These are phyloP conservation scores for Tinamus major DNA, from an alignment of 2,797 vertebrate species.

Conservation along the genomic window DNA sequence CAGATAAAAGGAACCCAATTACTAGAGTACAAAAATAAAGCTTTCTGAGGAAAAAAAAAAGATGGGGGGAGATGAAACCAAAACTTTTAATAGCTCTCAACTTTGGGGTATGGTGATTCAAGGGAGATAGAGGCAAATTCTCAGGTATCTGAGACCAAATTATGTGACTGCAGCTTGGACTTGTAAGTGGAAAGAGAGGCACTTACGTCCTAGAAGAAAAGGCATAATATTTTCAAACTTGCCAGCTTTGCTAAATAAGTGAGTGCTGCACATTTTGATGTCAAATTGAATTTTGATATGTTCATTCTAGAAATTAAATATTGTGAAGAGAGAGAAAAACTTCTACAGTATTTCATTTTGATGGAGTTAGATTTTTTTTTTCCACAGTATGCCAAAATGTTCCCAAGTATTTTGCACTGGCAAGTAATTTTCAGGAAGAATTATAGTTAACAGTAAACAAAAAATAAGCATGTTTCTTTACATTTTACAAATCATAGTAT, in stretches of 20 bases:
- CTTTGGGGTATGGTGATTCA: background rate
- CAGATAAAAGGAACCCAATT: conserved; percentile 50
- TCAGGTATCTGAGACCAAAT: conserved; percentile 23
- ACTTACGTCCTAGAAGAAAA: conserved; percentile 17
- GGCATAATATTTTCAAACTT: conserved; percentile 32
- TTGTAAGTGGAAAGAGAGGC: conserved; percentile 10
- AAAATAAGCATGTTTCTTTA: background rate
- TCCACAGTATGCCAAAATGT: background rate
- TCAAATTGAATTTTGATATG: background rate
- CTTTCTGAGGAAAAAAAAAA: conserved; percentile 8
- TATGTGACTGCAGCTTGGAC: conserved; percentile 43
- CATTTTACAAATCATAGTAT: background rate
- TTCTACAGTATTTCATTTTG: background rate
- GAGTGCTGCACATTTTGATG: background rate
- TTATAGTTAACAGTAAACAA: background rate
- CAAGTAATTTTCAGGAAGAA: background rate
- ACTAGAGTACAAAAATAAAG: conserved; percentile 5
- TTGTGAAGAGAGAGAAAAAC: background rate
- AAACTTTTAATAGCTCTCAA: conserved; percentile 58
- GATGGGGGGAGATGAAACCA: background rate
- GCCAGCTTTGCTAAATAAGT: background rate
- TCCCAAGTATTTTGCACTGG: background rate
- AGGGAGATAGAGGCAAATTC: conserved; percentile 46
- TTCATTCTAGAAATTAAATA: background rate
- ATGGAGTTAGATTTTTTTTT: background rate